Percentiles rank a stretch among this genome's conserved stretches.
phyloP scores from a whole-genome alignment of 2,888 invertebrate species.

The Drosophila putrida region DNA sequence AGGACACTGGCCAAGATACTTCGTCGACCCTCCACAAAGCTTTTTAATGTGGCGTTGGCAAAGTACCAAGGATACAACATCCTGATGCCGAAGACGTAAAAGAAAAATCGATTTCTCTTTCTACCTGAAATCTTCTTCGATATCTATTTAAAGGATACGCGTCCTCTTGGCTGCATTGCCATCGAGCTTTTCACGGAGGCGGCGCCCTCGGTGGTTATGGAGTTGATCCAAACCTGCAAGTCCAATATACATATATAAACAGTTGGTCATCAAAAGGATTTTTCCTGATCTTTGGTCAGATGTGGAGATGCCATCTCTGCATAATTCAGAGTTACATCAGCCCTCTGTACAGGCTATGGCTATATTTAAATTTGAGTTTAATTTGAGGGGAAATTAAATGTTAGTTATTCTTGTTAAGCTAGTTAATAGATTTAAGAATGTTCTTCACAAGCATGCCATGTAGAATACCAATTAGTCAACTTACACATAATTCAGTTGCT shows the following conservation, averaged over 20 bases:
- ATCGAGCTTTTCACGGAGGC: slow-evolving; percentile 76
- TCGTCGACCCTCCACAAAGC: not conserved
- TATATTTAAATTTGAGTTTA: slow-evolving; percentile 60
- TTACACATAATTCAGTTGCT: slow-evolving; percentile 1
- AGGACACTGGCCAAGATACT: not conserved
- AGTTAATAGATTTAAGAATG: not conserved
- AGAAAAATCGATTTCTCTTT: slow-evolving; percentile 59
- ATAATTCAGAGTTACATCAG: slow-evolving; percentile 28
- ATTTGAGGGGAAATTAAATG: no score
- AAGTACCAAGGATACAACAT: slow-evolving; percentile 58
- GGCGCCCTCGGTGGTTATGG: slow-evolving; percentile 70
- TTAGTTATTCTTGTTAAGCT: no score
- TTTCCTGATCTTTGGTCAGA: slow-evolving; percentile 76
- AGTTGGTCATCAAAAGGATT: slow-evolving; percentile 60
- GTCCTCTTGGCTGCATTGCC: slow-evolving; percentile 69
- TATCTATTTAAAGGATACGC: slow-evolving; percentile 61
- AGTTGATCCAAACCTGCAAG: slow-evolving; percentile 62
- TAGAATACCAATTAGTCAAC: slow-evolving; percentile 33
- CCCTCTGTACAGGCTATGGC: slow-evolving; percentile 67
- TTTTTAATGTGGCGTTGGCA: slow-evolving; percentile 22
- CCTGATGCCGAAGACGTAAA: slow-evolving; percentile 41
- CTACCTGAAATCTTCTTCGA: slow-evolving; percentile 77
- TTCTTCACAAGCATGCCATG: not conserved
- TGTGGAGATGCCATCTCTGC: slow-evolving; percentile 36
- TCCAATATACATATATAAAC: slow-evolving; percentile 36